Evolutionary conservation across 92 coral and sea anemone genomes (phyloP), one percentile per base, ranked within the genome.

Genomic region (Epizoanthus rinbou): DNA sequence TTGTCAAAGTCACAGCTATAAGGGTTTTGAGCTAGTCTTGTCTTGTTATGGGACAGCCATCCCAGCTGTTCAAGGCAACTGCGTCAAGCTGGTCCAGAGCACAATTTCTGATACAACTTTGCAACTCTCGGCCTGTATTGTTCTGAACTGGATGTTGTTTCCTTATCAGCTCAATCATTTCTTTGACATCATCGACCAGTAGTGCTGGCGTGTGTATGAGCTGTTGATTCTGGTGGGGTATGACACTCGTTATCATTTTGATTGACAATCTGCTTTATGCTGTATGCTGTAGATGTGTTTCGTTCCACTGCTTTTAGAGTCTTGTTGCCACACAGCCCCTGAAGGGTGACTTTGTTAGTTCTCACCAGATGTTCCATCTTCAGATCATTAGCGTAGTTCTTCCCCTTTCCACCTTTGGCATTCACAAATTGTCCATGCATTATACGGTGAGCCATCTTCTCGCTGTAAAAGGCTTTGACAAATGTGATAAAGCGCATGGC

Each of bases 371-470:
- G 82, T 21, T 85, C 88, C 88, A 85, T 85, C 19, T 78, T 69
- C 0, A 85, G 78, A 16, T 85, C 88, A 47, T 76, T 75, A 0
- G 88, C 84, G 37, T 57, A 76, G 17, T 85, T 85, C 4, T 78
- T 8, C 1, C 85, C 88, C 4, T 60, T 28, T 33, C 88, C 85
- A 3, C 85, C 85, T 52, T 68, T 88, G 7, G 89, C 69, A 65
- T 88, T 91, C 2, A 88, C 89, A 53, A 91, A 91, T 63, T 88
- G 94, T 1, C 95, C 92, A 72, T 88, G 88, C 21, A 91, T 47
- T 47, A 88, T 80, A 25, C 86, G 70, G 66, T 84, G 88, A 15
- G 91, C 89, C 80, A 84, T 87, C 80, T 85, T 73, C 71, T 87
- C 89, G 5, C 80, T 84, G 66, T 82, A 90, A 5, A 72, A 64